phyloP scores from a whole-genome alignment of 1,140 invertebrate species.

The Anthonomus grandis region DNA sequence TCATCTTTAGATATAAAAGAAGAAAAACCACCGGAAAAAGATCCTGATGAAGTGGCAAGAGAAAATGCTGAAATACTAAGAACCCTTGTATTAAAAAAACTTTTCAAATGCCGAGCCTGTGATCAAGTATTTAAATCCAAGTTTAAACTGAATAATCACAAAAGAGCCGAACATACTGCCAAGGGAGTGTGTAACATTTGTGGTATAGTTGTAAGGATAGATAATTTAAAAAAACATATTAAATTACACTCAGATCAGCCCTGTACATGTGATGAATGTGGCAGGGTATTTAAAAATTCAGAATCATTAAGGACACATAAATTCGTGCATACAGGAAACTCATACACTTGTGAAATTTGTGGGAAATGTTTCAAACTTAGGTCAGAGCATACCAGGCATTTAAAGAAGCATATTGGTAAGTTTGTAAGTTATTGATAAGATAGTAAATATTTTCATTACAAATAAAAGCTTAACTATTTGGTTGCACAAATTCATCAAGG shows the following conservation, averaged over 20 bases:
- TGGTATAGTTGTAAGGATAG: slow-evolving; percentile 33
- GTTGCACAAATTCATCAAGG: no score
- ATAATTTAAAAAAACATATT: slow-evolving; percentile 38
- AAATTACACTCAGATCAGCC: slow-evolving; percentile 33
- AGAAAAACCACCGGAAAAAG: not conserved
- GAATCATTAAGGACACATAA: slow-evolving; percentile 36
- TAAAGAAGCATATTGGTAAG: slow-evolving; percentile 34
- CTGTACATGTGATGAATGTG: slow-evolving; percentile 32
- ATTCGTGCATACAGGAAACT: slow-evolving; percentile 28
- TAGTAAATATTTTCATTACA: not conserved
- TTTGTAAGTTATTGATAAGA: no score
- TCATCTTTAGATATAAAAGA: not conserved
- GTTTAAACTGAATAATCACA: slow-evolving; percentile 37
- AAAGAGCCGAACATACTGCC: slow-evolving; percentile 31
- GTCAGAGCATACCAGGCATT: slow-evolving; percentile 34
- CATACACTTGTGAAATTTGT: slow-evolving; percentile 37
- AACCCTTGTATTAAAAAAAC: slow-evolving; percentile 19
- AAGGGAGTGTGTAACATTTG: slow-evolving; percentile 39
- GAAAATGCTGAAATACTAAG: not conserved
- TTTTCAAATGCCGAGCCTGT: slow-evolving; percentile 33
- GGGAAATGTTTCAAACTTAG: slow-evolving; percentile 34
- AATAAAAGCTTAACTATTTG: no score
- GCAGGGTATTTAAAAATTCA: slow-evolving; percentile 35
- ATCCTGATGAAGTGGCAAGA: not conserved
- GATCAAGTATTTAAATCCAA: slow-evolving; percentile 31